Conservation (phyloP, 2,797 vertebrate species). For the Podargus strigoides region DNA sequence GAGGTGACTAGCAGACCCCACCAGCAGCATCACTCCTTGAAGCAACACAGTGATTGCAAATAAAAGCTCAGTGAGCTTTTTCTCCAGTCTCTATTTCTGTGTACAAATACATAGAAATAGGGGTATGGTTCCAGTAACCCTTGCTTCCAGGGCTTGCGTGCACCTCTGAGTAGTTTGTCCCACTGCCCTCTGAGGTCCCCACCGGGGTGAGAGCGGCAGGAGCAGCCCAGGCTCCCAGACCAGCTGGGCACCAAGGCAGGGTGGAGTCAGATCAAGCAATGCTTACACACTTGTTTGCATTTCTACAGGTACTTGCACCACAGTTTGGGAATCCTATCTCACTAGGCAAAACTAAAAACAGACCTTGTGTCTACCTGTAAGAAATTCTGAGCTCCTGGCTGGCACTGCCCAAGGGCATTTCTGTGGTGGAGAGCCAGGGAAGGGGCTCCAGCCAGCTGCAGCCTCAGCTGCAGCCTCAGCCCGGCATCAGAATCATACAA, state of each 20-base stretch:
- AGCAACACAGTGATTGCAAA: background rate
- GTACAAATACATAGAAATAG: background rate
- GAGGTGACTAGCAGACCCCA: background rate
- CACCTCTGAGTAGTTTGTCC: background rate
- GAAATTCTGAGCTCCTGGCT: background rate
- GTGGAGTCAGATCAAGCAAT: background rate
- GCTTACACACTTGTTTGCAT: rapidly evolving
- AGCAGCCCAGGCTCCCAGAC: rapidly evolving
- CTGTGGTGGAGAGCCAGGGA: background rate
- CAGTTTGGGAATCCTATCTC: background rate
- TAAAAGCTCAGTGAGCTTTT: background rate
- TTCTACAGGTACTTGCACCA: background rate
- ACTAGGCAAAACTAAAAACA: background rate
- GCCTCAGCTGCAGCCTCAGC: background rate
- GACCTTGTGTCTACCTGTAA: rapidly evolving
- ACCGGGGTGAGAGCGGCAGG: rapidly evolving
- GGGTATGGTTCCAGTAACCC: background rate
- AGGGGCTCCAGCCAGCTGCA: background rate
- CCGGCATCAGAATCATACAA: background rate
- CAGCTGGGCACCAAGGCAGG: background rate
- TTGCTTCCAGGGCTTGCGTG: background rate
- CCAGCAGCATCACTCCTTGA: background rate
- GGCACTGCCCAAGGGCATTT: rapidly evolving
- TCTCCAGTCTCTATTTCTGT: background rate
- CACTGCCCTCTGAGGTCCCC: no score